A percentile compares a stretch with the other conserved stretches of the same genome.
Evolutionary conservation across 2,888 invertebrate genomes (phyloP).

Genomic region (Mantis religiosa): DNA sequence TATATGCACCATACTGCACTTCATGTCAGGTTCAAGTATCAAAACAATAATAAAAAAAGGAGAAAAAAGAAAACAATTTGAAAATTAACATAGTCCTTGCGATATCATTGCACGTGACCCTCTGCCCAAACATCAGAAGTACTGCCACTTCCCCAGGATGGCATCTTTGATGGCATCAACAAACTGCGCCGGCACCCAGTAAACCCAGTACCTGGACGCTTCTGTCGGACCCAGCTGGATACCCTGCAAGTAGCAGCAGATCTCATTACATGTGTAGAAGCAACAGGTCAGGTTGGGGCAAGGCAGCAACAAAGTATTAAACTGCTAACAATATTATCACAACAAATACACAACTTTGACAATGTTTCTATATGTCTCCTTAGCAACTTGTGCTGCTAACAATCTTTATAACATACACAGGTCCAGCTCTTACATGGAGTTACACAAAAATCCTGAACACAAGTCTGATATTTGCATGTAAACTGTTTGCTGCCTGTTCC

Average conservation of each 20-base stretch:
- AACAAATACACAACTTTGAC: too few relatives aligned
- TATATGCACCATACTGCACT: neutral
- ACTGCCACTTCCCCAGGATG: slow-evolving; percentile 77
- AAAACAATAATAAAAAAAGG: neutral
- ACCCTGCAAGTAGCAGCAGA: slow-evolving; percentile 55
- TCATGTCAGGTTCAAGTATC: neutral
- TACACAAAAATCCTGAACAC: too few relatives aligned
- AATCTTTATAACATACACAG: too few relatives aligned
- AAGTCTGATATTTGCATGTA: too few relatives aligned
- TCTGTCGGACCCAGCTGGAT: slow-evolving; percentile 88
- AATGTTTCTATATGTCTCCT: too few relatives aligned
- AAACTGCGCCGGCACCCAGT: slow-evolving; percentile 91
- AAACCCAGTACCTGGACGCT: slow-evolving; percentile 87
- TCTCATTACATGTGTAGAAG: too few relatives aligned
- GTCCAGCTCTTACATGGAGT: too few relatives aligned
- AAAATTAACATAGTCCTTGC: neutral
- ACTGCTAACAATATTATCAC: too few relatives aligned
- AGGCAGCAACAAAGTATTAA: too few relatives aligned
- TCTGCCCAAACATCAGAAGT: slow-evolving; percentile 23
- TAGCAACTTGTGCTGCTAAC: too few relatives aligned
- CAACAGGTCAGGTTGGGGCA: too few relatives aligned
- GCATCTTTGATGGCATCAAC: slow-evolving; percentile 88
- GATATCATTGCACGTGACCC: neutral
- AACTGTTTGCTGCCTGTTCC: too few relatives aligned
- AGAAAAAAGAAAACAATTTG: neutral